Percentiles rank a stretch among this genome's conserved stretches.
phyloP scores from a whole-genome alignment of 2,888 invertebrate species.

The Parnassius smintheus region DNA sequence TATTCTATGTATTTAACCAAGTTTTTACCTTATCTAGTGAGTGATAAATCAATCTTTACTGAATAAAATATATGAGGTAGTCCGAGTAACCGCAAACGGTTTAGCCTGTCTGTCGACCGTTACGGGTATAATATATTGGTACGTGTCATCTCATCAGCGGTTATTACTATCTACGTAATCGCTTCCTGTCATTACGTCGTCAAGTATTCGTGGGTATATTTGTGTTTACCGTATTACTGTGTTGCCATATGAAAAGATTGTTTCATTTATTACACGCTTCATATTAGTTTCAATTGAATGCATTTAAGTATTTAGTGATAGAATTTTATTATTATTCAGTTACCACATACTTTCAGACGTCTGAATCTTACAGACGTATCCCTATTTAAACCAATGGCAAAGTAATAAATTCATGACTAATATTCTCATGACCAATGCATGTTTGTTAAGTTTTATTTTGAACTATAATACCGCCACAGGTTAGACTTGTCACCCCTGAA shows the following conservation, averaged over 20 bases:
- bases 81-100: slow-evolving; percentile 2
- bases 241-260: slow-evolving; percentile 13
- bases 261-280: too few relatives aligned
- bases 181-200: slow-evolving; percentile 32
- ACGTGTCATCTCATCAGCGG: slow-evolving; percentile 15
- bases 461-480: too few relatives aligned
- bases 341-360: too few relatives aligned
- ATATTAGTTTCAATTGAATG: too few relatives aligned
- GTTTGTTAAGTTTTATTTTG: too few relatives aligned
- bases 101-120: slow-evolving; percentile 1
- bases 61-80: slow-evolving; percentile 11
- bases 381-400: too few relatives aligned
- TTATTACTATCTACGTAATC: slow-evolving; percentile 30
- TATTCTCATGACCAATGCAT: too few relatives aligned
- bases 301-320: background rate
- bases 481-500: too few relatives aligned
- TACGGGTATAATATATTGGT: slow-evolving; percentile 7
- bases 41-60: background rate
- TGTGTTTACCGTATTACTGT: slow-evolving; percentile 12
- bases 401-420: too few relatives aligned
- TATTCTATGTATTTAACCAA: too few relatives aligned
- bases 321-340: too few relatives aligned
- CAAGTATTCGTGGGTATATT: slow-evolving; percentile 11
- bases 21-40: background rate
- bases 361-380: too few relatives aligned